A percentile compares a stretch with the other conserved stretches of the same genome.
phyloP scores from a whole-genome alignment of 2,797 vertebrate genomes.

The Characodon lateralis region DNA sequence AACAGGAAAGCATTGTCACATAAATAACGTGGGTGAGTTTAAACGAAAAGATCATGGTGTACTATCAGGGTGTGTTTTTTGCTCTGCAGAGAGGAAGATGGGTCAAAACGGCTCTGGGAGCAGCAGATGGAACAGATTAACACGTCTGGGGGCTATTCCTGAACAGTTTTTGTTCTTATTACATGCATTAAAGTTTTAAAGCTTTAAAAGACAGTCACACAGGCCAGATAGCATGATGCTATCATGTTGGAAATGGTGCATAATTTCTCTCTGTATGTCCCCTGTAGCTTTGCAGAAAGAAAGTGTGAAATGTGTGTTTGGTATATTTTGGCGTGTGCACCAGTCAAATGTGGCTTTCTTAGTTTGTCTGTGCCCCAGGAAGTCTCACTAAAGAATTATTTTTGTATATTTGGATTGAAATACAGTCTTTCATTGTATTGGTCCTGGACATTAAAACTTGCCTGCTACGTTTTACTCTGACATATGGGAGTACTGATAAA shows the following conservation, averaged over 20 bases:
- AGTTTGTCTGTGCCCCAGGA: neutral
- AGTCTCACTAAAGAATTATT: neutral
- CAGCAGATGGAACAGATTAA: conserved; percentile 6
- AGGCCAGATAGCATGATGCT: neutral
- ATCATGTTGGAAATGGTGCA: neutral
- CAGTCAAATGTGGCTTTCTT: neutral
- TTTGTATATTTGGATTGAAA: neutral
- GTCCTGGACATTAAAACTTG: neutral
- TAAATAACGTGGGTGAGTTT: neutral
- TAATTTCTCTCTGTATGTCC: neutral
- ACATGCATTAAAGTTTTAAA: neutral
- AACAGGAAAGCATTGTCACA: neutral
- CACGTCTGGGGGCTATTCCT: neutral
- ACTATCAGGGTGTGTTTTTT: neutral
- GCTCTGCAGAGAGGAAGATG: neutral
- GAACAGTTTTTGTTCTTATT: neutral
- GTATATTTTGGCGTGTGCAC: neutral
- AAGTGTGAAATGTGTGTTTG: neutral
- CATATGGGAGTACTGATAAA: neutral
- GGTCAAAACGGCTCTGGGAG: neutral
- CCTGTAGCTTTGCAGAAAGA: neutral
- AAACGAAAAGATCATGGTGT: neutral
- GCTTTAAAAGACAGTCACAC: neutral
- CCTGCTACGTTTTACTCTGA: neutral
- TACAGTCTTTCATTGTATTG: neutral